These are phyloP conservation scores for Drosophila mulleri DNA, from an alignment of 2,888 invertebrate genomes.

Conservation along the genomic window DNA sequence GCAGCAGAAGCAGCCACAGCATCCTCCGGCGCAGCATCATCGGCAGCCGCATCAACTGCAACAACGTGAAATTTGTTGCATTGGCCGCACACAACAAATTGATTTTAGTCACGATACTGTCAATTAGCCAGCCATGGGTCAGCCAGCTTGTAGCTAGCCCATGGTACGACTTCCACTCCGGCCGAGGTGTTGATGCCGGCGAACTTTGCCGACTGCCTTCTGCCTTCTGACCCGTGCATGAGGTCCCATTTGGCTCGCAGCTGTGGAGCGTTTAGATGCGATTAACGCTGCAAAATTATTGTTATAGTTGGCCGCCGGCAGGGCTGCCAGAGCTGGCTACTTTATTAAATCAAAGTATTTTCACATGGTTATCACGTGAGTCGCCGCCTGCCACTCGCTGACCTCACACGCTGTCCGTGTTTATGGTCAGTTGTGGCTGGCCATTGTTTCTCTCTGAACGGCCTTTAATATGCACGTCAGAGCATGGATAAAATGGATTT, in stretches of 20 bases:
- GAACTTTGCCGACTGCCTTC: slow-evolving; percentile 63
- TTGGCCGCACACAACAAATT: slow-evolving; percentile 81
- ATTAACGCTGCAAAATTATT: slow-evolving; percentile 78
- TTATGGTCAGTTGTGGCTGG: slow-evolving; percentile 47
- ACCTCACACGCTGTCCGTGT: slow-evolving; percentile 58
- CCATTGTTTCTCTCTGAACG: slow-evolving; percentile 31
- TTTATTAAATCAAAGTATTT: slow-evolving; percentile 81
- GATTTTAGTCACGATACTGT: slow-evolving; percentile 85
- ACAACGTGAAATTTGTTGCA: slow-evolving; percentile 77
- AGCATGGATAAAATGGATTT: slow-evolving; percentile 21
- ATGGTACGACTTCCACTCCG: slow-evolving; percentile 31
- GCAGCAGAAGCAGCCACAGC: slow-evolving; percentile 35
- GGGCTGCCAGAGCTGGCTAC: slow-evolving; percentile 69
- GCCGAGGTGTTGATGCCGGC: slow-evolving; percentile 72
- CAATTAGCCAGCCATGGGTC: slow-evolving; percentile 84
- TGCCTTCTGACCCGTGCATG: slow-evolving; percentile 53
- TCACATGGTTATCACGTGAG: slow-evolving; percentile 82
- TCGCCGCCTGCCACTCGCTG: slow-evolving; percentile 45
- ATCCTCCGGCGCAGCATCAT: slow-evolving; percentile 6
- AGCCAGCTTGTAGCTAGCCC: slow-evolving; percentile 56
- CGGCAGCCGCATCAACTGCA: slow-evolving; percentile 44
- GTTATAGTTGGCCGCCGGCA: slow-evolving; percentile 73
- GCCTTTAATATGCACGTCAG: slow-evolving; percentile 41
- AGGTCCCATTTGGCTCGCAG: slow-evolving; percentile 47
- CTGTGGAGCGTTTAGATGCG: slow-evolving; percentile 72